Evolutionary conservation across 1,140 invertebrate genomes (phyloP).

Genomic region (Colletes latitarsis): DNA sequence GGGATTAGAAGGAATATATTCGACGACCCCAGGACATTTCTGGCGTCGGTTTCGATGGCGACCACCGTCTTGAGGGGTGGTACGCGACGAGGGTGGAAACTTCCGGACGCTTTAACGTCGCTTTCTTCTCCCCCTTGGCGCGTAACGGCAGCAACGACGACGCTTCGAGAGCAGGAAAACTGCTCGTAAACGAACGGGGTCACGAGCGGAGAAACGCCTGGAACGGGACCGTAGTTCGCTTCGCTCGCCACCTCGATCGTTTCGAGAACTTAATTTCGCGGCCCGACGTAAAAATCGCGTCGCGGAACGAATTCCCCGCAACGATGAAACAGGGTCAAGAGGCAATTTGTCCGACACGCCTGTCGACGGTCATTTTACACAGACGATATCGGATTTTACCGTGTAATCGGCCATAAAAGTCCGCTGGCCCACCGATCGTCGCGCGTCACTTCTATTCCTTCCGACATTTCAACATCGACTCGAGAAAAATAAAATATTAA

Average conservation of each 20-base stretch:
- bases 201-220: background rate
- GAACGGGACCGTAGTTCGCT: background rate
- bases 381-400: background rate
- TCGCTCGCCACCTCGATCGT: background rate
- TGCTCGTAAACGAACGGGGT: conserved; percentile 15
- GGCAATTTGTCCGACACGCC: conserved; percentile 17
- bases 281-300: background rate
- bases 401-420: background rate
- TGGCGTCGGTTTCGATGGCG: too few species aligned
- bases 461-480: too few species aligned
- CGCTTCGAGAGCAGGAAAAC: background rate
- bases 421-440: background rate
- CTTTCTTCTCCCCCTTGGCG: background rate
- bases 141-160: conserved; percentile 1
- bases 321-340: background rate
- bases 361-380: conserved; percentile 1
- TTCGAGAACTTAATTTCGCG: background rate
- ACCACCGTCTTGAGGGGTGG: too few species aligned
- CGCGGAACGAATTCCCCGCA: background rate
- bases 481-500: too few species aligned
- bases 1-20: too few species aligned
- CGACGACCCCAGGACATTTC: too few species aligned
- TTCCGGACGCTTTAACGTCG: background rate
- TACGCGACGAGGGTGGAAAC: background rate
- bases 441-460: too few species aligned